Base-by-base conservation (phyloP, 2,888 invertebrate species). In the Helicoverpa assulta region DNA sequence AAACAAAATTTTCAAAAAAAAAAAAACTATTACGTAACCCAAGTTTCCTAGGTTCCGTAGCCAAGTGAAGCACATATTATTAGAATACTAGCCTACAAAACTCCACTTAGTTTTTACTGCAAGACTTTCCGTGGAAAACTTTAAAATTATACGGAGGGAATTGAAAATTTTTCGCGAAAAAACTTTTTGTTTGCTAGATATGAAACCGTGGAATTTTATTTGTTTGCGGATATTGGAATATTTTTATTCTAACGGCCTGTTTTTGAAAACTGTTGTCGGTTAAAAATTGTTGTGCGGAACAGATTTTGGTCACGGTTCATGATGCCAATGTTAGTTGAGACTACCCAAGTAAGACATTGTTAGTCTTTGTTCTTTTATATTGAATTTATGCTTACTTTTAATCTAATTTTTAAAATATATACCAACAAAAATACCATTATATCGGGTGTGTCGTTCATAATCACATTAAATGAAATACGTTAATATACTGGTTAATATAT, bases 21-120 rank as follows among this genome's bases (percentile, higher is more conserved):
- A 26, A 26, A 67, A 67, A 57, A 65, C 55, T 67, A 10, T 19
- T 8, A 69, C 70, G 67, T 63, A 55, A 33, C 18, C 47, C 70
- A 63, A 69, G 60, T 80, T 78, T 52, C 64, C 60, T 57, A 12
- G 50, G 40, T 33, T 58, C 37, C 65, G 51, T 40, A 67, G 67
- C 72, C 75, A 70, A 81, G 72, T 64, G 67, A 72, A 58, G 59
- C 70, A n/a, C 47, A 47, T 47, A 33, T 69, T 82, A 77, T 82
- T 76, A 81, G 72, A 81, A 84, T 74, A 72, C 72, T 72, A 70
- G 53, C 60, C 70, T 74, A 74, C 70, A 59, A 79, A 80, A 82
- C 78, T 80, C 76, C 73, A 75, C 83, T 86, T 87, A 85, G 70
- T 75, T 87, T 87, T 85, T 86, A 87, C 74, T 78, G 72, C 79